These are phyloP conservation scores for Rhopalosiphum maidis DNA, from an alignment of 1,140 invertebrate species.

Conservation along the genomic window DNA sequence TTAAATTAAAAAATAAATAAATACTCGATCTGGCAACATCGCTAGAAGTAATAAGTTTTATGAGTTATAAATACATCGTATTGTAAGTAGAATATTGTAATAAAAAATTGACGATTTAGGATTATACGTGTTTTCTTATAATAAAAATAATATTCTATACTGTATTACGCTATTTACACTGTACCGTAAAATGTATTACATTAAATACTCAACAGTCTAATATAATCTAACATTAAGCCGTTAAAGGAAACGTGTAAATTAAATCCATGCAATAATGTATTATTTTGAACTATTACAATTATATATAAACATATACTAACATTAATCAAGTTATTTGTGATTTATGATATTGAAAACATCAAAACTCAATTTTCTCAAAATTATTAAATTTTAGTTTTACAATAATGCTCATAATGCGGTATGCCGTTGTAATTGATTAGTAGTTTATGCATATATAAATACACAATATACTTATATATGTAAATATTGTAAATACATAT, in stretches of 20 bases:
- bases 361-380: background rate
- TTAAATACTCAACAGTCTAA: background rate
- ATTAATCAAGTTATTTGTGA: background rate
- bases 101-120: background rate
- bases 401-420: background rate
- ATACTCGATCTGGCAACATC: background rate
- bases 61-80: background rate
- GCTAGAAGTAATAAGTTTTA: background rate
- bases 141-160: background rate
- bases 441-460: no score
- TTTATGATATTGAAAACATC: no score
- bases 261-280: background rate
- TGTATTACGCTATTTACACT: background rate
- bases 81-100: background rate
- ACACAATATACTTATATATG: no score
- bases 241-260: background rate
- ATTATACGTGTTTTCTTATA: background rate
- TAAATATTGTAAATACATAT: no score
- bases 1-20: background rate
- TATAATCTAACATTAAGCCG: background rate
- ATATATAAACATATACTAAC: background rate
- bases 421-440: background rate
- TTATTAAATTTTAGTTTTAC: background rate
- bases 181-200: background rate
- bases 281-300: background rate